phyloP scores from a whole-genome alignment of 2,797 vertebrate species.

The Mus caroli region DNA sequence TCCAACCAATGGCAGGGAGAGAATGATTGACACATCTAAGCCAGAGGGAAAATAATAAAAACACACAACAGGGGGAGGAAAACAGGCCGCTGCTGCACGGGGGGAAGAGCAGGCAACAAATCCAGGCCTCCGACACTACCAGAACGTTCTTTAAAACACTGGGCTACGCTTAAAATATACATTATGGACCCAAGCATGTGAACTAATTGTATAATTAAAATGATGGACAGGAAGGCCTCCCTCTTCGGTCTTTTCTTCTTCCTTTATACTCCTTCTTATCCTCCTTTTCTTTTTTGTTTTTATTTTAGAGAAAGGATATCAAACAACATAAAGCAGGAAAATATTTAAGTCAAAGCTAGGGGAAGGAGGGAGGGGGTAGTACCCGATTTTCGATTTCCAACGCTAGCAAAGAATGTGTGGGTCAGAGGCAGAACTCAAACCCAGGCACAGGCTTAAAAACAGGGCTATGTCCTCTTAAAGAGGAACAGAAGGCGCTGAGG shows the following conservation, averaged over 20 bases:
- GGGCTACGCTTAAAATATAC: slow-evolving; percentile 86
- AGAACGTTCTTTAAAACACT: slow-evolving; percentile 87
- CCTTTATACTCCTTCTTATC: background rate
- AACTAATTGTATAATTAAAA: slow-evolving; percentile 87
- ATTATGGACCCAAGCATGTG: slow-evolving; percentile 79
- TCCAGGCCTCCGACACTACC: slow-evolving; percentile 88
- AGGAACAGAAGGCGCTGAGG: background rate
- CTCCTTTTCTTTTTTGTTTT: background rate
- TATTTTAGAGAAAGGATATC: slow-evolving; percentile 68
- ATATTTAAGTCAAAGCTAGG: slow-evolving; percentile 74
- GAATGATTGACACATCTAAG: slow-evolving; percentile 95
- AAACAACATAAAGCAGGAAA: slow-evolving; percentile 51
- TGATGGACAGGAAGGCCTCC: slow-evolving; percentile 81
- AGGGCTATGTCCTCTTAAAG: background rate
- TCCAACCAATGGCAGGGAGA: slow-evolving; percentile 97
- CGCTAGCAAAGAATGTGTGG: background rate
- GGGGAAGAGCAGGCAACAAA: slow-evolving; percentile 88
- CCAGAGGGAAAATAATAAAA: slow-evolving; percentile 92
- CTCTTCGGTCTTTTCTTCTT: slow-evolving; percentile 56
- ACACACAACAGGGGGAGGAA: slow-evolving; percentile 91
- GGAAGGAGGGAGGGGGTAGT: background rate
- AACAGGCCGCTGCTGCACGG: slow-evolving; percentile 89
- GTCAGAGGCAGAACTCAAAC: slow-evolving; percentile 39
- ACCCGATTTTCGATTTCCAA: background rate
- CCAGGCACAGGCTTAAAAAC: background rate